Conservation (phyloP, 1,140 invertebrate species). For the Conus betulinus region DNA sequence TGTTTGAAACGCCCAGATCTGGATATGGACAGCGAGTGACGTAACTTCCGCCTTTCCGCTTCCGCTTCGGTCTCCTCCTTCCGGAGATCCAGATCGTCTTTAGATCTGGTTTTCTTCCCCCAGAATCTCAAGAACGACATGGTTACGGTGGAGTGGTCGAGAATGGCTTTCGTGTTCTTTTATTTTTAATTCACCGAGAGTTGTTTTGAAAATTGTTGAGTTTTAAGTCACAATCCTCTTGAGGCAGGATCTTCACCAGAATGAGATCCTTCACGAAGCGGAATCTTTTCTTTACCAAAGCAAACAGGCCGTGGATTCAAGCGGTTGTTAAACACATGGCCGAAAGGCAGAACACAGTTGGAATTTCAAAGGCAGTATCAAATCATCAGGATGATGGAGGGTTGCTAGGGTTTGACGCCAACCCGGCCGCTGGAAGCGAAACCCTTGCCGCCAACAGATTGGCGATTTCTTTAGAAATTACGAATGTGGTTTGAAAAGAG, state of each 20-base stretch:
- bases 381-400: no score
- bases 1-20: conserved; percentile 70
- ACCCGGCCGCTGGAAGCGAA: no score
- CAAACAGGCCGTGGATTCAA: no score
- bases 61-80: conserved; percentile 55
- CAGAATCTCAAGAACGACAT: conserved; percentile 70
- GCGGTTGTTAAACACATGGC: no score
- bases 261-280: conserved; percentile 11
- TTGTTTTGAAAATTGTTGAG: neutral
- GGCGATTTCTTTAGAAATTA: no score
- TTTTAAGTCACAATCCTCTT: neutral
- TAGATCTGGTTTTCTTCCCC: conserved; percentile 60
- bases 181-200: neutral
- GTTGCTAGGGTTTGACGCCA: no score
- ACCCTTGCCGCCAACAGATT: no score
- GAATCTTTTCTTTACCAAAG: no score
- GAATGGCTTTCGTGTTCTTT: neutral
- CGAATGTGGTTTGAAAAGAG: no score
- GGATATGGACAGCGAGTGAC: conserved; percentile 70
- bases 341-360: no score
- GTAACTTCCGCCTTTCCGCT: conserved; percentile 59
- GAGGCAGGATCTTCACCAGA: neutral
- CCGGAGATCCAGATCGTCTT: conserved; percentile 52
- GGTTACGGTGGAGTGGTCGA: neutral
- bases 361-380: no score